phyloP scores from a whole-genome alignment of 2,888 invertebrate species.

The Tenthredo scrophulariae region DNA sequence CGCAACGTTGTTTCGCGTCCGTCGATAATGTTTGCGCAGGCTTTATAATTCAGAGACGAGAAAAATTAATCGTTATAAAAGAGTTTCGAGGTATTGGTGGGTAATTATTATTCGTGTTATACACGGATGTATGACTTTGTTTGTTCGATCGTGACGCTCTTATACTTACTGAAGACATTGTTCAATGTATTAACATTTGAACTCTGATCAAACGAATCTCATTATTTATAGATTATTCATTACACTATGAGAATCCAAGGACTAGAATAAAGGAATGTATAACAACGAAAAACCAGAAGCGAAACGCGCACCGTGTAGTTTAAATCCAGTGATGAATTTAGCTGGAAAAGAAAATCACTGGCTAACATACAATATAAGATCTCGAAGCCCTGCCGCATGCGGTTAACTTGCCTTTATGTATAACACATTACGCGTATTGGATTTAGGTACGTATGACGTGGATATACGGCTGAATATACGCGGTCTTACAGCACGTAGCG shows the following conservation, averaged over 20 bases:
- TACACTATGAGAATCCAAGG: background rate
- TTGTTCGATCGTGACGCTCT: background rate
- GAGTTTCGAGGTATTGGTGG: background rate
- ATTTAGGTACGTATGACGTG: background rate
- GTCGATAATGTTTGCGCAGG: background rate
- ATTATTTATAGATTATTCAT: background rate
- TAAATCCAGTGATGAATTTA: too few relatives aligned
- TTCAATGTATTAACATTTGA: background rate
- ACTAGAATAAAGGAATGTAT: background rate
- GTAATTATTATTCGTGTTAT: constrained; percentile 6
- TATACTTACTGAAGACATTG: background rate
- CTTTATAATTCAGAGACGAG: background rate
- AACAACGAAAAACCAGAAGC: background rate
- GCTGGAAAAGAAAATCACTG: background rate
- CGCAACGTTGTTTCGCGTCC: background rate
- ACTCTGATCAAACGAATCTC: background rate
- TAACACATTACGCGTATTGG: background rate
- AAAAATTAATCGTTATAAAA: background rate
- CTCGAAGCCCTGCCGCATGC: constrained; percentile 18
- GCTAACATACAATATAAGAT: background rate
- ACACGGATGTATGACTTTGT: background rate
- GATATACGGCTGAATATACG: background rate
- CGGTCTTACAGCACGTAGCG: constrained; percentile 7
- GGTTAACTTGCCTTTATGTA: background rate
- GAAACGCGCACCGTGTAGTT: background rate